phyloP scores from a whole-genome alignment of 2,113 vertebrate species.

The Tapirus terrestris region DNA sequence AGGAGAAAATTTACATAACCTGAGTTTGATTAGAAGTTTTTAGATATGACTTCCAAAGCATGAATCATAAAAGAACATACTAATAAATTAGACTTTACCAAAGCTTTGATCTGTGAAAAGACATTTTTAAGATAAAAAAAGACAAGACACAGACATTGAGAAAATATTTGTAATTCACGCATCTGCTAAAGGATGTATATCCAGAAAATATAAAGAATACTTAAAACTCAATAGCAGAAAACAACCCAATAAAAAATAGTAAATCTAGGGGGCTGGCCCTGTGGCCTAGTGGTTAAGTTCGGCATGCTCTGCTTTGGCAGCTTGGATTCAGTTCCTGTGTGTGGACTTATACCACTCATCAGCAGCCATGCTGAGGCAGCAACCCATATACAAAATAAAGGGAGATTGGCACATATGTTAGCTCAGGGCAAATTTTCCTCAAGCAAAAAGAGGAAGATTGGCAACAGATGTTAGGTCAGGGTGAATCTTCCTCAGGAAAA shows the following conservation, averaged over 20 bases:
- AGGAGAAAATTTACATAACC: not conserved
- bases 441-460: too few species aligned
- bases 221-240: not conserved
- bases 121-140: constrained; percentile 11
- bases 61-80: not conserved
- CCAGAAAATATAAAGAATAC: not conserved
- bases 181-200: not conserved
- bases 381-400: too few species aligned
- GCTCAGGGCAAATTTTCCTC: too few species aligned
- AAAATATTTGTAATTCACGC: not conserved
- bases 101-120: not conserved
- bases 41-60: not conserved
- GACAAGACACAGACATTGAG: not conserved
- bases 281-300: too few species aligned
- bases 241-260: not conserved
- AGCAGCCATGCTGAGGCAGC: too few species aligned
- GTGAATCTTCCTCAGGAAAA: too few species aligned
- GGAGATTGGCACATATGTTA: too few species aligned
- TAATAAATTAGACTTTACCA: not conserved
- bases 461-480: too few species aligned
- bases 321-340: too few species aligned
- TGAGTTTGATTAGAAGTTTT: not conserved
- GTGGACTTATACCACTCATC: too few species aligned
- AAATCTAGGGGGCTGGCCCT: not conserved
- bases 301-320: too few species aligned